A percentile compares a stretch with the other conserved stretches of the same genome.
These are phyloP conservation scores for Pilophorus perplexus DNA, from an alignment of 2,888 invertebrate genomes.

Conservation along the genomic window DNA sequence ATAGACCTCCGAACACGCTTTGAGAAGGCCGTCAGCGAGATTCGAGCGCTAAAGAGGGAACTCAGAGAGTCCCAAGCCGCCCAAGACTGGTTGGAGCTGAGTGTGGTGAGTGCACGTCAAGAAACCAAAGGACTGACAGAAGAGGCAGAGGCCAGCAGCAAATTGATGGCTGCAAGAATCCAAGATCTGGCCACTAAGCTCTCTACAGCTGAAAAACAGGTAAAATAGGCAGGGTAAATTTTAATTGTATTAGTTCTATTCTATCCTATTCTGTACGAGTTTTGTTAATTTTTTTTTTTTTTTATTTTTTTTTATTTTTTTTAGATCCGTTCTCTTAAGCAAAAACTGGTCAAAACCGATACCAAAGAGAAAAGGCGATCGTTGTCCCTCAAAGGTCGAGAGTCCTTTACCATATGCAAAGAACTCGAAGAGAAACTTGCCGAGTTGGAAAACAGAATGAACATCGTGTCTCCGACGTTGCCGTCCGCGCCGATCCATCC, in stretches of 20 bases:
- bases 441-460: conserved; percentile 76
- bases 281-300: not conserved
- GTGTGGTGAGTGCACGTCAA: conserved; percentile 71
- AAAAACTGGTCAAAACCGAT: conserved; percentile 75
- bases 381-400: conserved; percentile 77
- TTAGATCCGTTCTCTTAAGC: conserved; percentile 65
- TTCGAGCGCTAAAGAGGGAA: conserved; percentile 77
- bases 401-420: conserved; percentile 75
- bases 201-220: conserved; percentile 76
- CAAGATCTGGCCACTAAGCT: conserved; percentile 80
- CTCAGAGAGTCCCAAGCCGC: conserved; percentile 74
- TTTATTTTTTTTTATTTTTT: not conserved
- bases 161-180: conserved; percentile 77
- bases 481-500: conserved; percentile 54
- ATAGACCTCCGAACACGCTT: conserved; percentile 72
- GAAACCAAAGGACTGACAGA: conserved; percentile 66
- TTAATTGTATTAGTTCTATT: not conserved
- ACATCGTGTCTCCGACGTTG: conserved; percentile 62
- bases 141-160: conserved; percentile 67
- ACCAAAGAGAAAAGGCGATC: conserved; percentile 75
- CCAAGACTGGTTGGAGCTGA: conserved; percentile 75
- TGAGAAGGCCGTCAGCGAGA: conserved; percentile 78
- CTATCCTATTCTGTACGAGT: not conserved
- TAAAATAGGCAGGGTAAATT: conserved; percentile 52
- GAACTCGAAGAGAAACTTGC: conserved; percentile 80